Percentiles rank a stretch among this genome's conserved stretches.
phyloP scores from a whole-genome alignment of 2,888 invertebrate species.

The Pomacea canaliculata region DNA sequence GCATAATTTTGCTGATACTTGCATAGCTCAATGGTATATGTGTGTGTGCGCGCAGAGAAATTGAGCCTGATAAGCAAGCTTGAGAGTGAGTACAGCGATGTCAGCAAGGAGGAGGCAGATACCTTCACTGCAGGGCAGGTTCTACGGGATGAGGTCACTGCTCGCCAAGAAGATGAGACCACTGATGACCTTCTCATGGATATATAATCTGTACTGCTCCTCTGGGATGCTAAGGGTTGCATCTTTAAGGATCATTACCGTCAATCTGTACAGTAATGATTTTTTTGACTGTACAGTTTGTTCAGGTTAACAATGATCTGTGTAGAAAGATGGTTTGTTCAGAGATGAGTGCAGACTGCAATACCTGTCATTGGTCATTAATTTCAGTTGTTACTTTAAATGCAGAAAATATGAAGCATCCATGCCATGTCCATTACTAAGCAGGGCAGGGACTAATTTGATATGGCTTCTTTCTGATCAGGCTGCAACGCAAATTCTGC shows the following conservation, averaged over 20 bases:
- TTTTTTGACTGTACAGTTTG: neutral
- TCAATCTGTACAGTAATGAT: neutral
- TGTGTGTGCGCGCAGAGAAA: conserved; percentile 46
- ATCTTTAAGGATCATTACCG: too few relatives aligned
- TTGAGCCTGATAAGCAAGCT: conserved; percentile 59
- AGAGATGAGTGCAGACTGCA: too few relatives aligned
- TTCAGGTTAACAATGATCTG: neutral
- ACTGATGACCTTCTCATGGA: conserved; percentile 55
- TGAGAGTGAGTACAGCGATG: conserved; percentile 60
- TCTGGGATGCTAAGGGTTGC: neutral
- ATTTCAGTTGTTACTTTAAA: too few relatives aligned
- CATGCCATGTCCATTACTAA: too few relatives aligned
- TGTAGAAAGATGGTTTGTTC: too few relatives aligned
- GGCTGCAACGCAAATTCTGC: too few relatives aligned
- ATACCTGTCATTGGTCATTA: too few relatives aligned
- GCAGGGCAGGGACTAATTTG: too few relatives aligned
- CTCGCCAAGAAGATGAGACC: conserved; percentile 44
- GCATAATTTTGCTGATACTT: too few relatives aligned
- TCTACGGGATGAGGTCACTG: conserved; percentile 37
- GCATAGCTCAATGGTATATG: too few relatives aligned
- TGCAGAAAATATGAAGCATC: too few relatives aligned
- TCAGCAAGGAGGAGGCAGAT: conserved; percentile 55
- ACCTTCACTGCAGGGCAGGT: conserved; percentile 52
- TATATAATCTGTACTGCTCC: conserved; percentile 1
- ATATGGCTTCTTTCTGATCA: too few relatives aligned